A percentile compares a stretch with the other conserved stretches of the same genome.
Evolutionary conservation across 2,888 invertebrate species (phyloP).

Genomic region (Clunio marinus): DNA sequence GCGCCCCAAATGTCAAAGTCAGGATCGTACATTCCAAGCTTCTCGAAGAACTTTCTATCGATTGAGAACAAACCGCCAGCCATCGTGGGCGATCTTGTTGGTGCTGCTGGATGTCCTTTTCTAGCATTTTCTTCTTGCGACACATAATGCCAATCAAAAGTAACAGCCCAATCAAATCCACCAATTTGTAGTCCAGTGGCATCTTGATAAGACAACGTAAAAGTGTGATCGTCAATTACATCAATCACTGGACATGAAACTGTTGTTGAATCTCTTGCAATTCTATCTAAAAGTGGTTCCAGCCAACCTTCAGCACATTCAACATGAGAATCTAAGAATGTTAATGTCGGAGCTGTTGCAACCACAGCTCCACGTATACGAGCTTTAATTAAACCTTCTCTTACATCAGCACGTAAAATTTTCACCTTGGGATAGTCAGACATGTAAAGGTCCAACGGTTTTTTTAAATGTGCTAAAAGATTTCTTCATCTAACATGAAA

Average conservation of each 20-base stretch:
- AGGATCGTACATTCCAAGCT: conserved; percentile 43
- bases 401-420: conserved; percentile 27
- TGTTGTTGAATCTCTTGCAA: conserved; percentile 41
- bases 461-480: conserved; percentile 78
- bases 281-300: conserved; percentile 46
- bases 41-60: conserved; percentile 42
- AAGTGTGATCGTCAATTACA: conserved; percentile 45
- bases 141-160: conserved; percentile 68
- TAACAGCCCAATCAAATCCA: conserved; percentile 35
- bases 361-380: conserved; percentile 42
- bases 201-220: conserved; percentile 43
- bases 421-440: conserved; percentile 86
- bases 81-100: conserved; percentile 39
- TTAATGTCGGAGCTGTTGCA: conserved; percentile 42
- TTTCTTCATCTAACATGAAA: not conserved
- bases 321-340: conserved; percentile 45
- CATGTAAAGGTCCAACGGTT: conserved; percentile 91
- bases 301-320: conserved; percentile 44
- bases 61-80: conserved; percentile 43
- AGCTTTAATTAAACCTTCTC: conserved; percentile 43
- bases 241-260: conserved; percentile 48
- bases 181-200: conserved; percentile 17
- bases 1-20: conserved; percentile 44
- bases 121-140: conserved; percentile 68
- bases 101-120: conserved; percentile 54